These are phyloP conservation scores for Hippocampus comes DNA, from an alignment of 2,113 vertebrate genomes.

Conservation along the genomic window DNA sequence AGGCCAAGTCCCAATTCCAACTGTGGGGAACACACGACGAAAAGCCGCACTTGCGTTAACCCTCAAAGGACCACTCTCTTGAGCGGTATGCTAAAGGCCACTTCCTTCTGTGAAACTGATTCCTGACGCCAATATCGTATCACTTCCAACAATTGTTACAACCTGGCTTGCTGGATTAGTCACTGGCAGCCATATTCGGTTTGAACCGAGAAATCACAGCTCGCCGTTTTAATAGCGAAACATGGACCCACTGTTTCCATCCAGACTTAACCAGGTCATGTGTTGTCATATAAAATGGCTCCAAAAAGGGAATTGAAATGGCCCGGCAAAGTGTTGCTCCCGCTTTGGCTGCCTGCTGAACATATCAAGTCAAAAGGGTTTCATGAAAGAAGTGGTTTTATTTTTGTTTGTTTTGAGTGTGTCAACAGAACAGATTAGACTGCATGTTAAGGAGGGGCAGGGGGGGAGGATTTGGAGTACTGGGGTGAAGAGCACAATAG, in stretches of 20 bases:
- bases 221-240: neutral
- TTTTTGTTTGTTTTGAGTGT: slow-evolving; percentile 2
- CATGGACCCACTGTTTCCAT: neutral
- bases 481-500: slow-evolving; percentile 6
- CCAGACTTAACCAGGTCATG: slow-evolving; percentile 55
- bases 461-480: slow-evolving; percentile 13
- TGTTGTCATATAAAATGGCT: slow-evolving; percentile 31
- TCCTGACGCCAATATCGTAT: neutral
- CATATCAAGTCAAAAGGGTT: neutral
- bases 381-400: slow-evolving; percentile 2
- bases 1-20: slow-evolving; percentile 22
- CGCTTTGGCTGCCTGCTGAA: neutral
- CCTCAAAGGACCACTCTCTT: slow-evolving; percentile 7
- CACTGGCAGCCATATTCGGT: neutral
- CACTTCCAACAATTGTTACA: neutral
- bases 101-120: neutral
- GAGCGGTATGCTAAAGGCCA: neutral
- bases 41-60: slow-evolving; percentile 14
- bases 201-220: neutral
- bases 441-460: neutral
- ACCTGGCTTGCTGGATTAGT: neutral
- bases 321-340: neutral
- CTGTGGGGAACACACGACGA: slow-evolving; percentile 1
- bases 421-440: slow-evolving; percentile 22
- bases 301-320: neutral